phyloP scores from a whole-genome alignment of 2,888 invertebrate genomes.

The Timema cristinae region DNA sequence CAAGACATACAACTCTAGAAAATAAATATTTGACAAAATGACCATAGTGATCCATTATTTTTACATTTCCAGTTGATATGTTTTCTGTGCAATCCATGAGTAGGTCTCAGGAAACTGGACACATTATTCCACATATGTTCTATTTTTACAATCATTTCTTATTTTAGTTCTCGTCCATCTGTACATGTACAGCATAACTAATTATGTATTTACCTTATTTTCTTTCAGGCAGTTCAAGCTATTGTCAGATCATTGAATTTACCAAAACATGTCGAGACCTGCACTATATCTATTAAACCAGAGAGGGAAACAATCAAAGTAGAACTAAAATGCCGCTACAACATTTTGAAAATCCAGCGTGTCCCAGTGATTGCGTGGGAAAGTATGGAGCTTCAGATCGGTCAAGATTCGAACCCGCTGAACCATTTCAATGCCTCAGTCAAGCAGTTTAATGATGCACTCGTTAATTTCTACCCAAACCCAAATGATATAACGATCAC shows the following conservation, averaged over 20 bases:
- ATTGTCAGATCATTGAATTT: conserved; percentile 6
- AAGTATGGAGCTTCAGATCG: neutral
- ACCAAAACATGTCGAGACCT: conserved; percentile 7
- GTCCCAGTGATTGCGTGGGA: conserved; percentile 10
- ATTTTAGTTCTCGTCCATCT: no score
- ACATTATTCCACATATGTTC: no score
- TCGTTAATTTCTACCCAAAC: conserved; percentile 11
- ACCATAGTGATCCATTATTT: no score
- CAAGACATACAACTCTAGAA: no score
- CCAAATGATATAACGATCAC: conserved; percentile 1
- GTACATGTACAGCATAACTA: no score
- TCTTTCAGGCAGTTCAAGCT: neutral
- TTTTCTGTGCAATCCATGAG: no score
- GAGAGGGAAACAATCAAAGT: neutral
- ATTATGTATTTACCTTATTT: no score
- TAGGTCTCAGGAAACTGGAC: no score
- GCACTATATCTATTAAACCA: neutral
- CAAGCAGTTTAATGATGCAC: conserved; percentile 7
- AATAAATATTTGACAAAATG: no score
- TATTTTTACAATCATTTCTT: no score
- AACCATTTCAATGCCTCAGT: conserved; percentile 7
- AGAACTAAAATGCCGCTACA: conserved; percentile 1
- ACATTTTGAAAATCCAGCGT: neutral
- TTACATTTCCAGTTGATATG: no score
- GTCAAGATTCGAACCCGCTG: neutral